phyloP scores from a whole-genome alignment of 2,113 vertebrate species.

The Odontophorus gujanensis region DNA sequence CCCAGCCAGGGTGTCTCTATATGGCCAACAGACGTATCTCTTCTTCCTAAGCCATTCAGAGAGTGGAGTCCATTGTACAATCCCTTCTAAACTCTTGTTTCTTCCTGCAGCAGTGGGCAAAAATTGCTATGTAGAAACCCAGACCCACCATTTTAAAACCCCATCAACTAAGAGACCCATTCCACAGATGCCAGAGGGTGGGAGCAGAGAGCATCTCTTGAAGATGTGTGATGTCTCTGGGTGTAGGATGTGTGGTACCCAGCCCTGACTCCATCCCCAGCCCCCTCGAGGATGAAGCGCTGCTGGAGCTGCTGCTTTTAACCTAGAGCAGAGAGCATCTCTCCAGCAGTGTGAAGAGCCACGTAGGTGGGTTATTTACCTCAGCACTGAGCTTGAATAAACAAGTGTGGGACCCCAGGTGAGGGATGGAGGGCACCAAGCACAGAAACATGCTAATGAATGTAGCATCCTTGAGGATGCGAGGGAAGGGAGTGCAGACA shows the following conservation, averaged over 20 bases:
- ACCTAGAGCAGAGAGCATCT: not conserved
- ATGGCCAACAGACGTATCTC: not conserved
- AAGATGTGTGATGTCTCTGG: not conserved
- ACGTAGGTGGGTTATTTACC: constrained; percentile 14
- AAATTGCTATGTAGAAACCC: not conserved
- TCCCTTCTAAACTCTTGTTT: not conserved
- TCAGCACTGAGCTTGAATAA: constrained; percentile 27
- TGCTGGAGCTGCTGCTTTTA: not conserved
- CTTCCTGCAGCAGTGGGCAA: not conserved
- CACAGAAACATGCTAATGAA: constrained; percentile 45
- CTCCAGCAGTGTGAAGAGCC: not conserved
- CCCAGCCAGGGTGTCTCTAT: not conserved
- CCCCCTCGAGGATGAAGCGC: not conserved
- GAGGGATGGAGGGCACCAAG: constrained; percentile 18
- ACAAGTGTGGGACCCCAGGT: constrained; percentile 20
- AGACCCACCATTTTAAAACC: not conserved
- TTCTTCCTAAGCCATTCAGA: not conserved
- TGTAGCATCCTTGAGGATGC: constrained; percentile 55
- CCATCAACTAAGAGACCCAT: not conserved
- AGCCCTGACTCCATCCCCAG: not conserved
- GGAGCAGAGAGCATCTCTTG: not conserved
- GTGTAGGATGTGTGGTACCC: fast-evolving
- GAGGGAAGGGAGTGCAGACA: constrained; percentile 61
- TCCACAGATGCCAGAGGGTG: not conserved
- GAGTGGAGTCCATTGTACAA: not conserved